phyloP scores from a whole-genome alignment of 2,113 vertebrate genomes.

The Phylloscopus whistleri region DNA sequence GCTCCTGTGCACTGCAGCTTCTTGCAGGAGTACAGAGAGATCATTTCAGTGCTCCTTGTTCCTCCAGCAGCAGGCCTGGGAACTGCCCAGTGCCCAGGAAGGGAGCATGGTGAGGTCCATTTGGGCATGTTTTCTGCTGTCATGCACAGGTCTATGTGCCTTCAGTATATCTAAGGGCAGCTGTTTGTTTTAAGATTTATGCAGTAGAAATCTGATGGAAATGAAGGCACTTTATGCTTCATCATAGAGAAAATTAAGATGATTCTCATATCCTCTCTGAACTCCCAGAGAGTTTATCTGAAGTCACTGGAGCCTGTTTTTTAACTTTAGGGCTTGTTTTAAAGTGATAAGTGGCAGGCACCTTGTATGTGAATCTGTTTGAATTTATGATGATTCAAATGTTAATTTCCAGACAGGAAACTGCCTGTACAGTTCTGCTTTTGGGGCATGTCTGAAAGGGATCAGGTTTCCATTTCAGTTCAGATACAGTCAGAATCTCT shows the following conservation, averaged over 20 bases:
- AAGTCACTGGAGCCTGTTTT: conserved; percentile 25
- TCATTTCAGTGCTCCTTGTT: rapidly evolving
- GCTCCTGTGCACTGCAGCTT: rapidly evolving
- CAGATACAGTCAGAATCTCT: conserved; percentile 24
- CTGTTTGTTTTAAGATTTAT: neutral
- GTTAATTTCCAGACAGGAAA: conserved; percentile 63
- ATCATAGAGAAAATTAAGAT: neutral
- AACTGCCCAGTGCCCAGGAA: neutral
- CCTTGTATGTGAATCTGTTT: conserved; percentile 8
- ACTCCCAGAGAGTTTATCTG: conserved; percentile 8
- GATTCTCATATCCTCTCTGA: neutral
- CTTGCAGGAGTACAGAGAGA: rapidly evolving
- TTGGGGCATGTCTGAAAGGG: conserved; percentile 28
- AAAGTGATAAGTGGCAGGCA: neutral
- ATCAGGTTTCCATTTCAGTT: conserved; percentile 19
- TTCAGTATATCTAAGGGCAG: neutral
- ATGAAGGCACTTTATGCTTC: neutral
- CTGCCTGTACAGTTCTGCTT: conserved; percentile 49
- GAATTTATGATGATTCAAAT: conserved; percentile 52
- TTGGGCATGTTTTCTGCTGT: neutral
- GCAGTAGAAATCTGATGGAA: neutral
- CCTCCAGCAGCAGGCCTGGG: neutral
- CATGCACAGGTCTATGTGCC: neutral
- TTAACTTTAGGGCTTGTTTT: conserved; percentile 4
- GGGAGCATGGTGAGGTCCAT: neutral